phyloP scores from a whole-genome alignment of 2,797 vertebrate species.

The Sarcophilus harrisii region DNA sequence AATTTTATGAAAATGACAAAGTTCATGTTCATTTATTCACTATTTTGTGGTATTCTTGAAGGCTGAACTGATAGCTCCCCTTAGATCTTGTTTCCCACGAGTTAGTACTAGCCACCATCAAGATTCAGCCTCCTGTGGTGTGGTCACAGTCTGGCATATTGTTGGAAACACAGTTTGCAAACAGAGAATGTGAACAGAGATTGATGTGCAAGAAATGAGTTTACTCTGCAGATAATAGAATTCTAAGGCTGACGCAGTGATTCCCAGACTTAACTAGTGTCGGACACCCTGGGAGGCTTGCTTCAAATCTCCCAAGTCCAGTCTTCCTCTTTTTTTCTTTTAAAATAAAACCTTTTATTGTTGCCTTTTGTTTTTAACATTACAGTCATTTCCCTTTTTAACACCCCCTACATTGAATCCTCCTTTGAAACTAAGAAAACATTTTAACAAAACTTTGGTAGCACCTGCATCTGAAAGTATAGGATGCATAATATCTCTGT shows the following conservation, averaged over 20 bases:
- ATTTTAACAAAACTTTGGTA: not conserved
- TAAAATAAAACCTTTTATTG: not conserved
- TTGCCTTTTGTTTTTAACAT: not conserved
- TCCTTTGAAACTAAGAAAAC: not conserved
- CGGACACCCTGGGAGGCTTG: not conserved
- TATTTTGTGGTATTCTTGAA: not conserved
- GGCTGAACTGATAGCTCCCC: not conserved
- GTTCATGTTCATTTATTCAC: not conserved
- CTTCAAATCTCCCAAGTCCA: not conserved
- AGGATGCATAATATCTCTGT: not conserved
- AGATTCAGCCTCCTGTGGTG: not conserved
- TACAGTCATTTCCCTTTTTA: not conserved
- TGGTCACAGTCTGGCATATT: not conserved
- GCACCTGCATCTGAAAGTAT: not conserved
- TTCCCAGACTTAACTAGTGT: not conserved
- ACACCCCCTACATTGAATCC: not conserved
- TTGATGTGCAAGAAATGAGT: not conserved
- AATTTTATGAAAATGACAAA: not conserved
- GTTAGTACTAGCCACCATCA: not conserved
- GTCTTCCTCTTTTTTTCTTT: not conserved
- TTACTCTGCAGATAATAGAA: not conserved
- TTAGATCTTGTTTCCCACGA: not conserved
- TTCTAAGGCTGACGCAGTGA: not conserved
- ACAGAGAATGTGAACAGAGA: not conserved
- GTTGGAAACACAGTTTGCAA: not conserved